Base-by-base conservation (phyloP, 2,888 invertebrate genomes). In the Pedicia rivosa region DNA sequence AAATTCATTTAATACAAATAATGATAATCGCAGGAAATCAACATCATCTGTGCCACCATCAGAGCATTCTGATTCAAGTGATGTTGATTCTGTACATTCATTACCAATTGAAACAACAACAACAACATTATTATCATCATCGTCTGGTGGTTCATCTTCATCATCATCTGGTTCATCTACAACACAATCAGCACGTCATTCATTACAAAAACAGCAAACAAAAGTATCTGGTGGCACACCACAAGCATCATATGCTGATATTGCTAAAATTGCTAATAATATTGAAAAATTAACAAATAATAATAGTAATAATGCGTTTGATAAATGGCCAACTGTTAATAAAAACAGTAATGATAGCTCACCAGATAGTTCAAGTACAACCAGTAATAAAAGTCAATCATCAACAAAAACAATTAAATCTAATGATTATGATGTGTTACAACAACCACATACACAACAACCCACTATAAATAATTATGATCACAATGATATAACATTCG, bases 1-100 rank as follows among this genome's bases (percentile, higher is more conserved):
- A 5, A 44, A 43, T 27, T 40, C 46, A 4, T 45, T 49, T 12
- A 48, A 54, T 53, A 41, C 47, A 41, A 20, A 36, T n/a, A 13
- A 20, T 28, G 25, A 33, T 13, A 34, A 38, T 24, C 63, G 72
- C 46, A 66, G 75, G 48, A 78, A 74, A 61, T 78, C 75, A n/a
- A 78, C 82, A 15, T 74, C 76, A 42, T 78, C 78, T 36, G 74
- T 77, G 63, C 84, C 86, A 37, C 82, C 82, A 42, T 78, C 78
- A 49, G 86, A 86, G 52, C 82, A 83, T 60, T 80, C 80, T 54
- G 83, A 82, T 56, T 83, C 84, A 48, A 81, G 80, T 53, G 72
- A 72, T 59, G 68, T 78, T 51, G 87, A 87, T 54, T 84, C 84
- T 12, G 81, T 84, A 46, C 83, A 84, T 63, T 86, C 86, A 46